phyloP scores from a whole-genome alignment of 2,888 invertebrate genomes.

The Ichneumoninae sp. region DNA sequence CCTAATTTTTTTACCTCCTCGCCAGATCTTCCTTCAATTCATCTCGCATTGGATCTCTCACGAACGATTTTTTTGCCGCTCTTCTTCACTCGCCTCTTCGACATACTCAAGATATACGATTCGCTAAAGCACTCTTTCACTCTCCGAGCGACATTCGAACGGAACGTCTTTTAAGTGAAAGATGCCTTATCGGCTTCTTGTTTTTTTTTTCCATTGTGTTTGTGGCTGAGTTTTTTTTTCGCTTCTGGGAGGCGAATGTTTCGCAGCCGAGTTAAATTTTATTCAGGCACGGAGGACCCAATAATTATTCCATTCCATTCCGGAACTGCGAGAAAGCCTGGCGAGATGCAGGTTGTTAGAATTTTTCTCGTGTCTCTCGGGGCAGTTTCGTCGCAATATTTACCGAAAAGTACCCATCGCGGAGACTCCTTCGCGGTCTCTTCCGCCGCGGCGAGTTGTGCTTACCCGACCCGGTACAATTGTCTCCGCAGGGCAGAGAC shows the following conservation, averaged over 20 bases:
- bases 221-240: neutral
- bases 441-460: constrained; percentile 46
- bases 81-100: constrained; percentile 25
- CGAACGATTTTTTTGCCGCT: constrained; percentile 11
- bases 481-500: constrained; percentile 55
- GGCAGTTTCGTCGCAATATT: constrained; percentile 53
- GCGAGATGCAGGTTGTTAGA: constrained; percentile 56
- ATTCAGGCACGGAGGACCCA: neutral
- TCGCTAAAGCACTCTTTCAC: constrained; percentile 34
- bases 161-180: constrained; percentile 28
- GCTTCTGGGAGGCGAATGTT: neutral
- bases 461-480: constrained; percentile 45
- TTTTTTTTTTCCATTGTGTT: neutral
- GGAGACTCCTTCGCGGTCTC: constrained; percentile 45
- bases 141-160: constrained; percentile 1
- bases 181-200: constrained; percentile 1
- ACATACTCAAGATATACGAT: constrained; percentile 40
- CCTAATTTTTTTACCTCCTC: constrained; percentile 33
- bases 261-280: neutral
- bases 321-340: constrained; percentile 40
- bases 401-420: constrained; percentile 57
- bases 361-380: constrained; percentile 48
- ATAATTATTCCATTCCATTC: constrained; percentile 61
- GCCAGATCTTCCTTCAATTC: constrained; percentile 37
- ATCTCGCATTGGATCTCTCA: constrained; percentile 25